phyloP scores from a whole-genome alignment of 2,797 vertebrate genomes.

The Clarias laeviceps region DNA sequence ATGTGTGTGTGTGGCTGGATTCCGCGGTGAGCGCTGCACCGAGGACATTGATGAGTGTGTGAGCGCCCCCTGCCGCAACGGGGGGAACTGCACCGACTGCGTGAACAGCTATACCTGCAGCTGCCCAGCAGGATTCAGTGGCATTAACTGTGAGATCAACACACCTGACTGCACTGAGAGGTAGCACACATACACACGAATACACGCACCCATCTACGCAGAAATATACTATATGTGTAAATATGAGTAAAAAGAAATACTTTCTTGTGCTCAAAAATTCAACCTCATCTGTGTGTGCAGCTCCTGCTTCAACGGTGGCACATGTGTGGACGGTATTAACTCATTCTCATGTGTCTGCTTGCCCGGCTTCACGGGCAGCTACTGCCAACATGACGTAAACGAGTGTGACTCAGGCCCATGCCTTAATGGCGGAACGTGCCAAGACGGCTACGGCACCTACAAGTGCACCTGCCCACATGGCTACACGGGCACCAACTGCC shows the following conservation, averaged over 20 bases:
- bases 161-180: slow-evolving; percentile 97
- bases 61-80: slow-evolving; percentile 90
- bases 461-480: slow-evolving; percentile 93
- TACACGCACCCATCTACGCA: not conserved
- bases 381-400: slow-evolving; percentile 93
- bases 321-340: slow-evolving; percentile 92
- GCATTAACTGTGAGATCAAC: slow-evolving; percentile 95
- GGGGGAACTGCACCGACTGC: slow-evolving; percentile 93
- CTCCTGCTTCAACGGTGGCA: slow-evolving; percentile 94
- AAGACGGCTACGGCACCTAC: slow-evolving; percentile 95
- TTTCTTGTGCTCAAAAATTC: not conserved
- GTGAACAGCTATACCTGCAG: slow-evolving; percentile 95
- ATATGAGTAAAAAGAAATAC: not conserved
- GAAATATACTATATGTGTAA: not conserved
- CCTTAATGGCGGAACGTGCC: slow-evolving; percentile 90
- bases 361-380: slow-evolving; percentile 90
- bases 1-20: slow-evolving; percentile 88
- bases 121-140: slow-evolving; percentile 89
- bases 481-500: slow-evolving; percentile 91
- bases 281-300: slow-evolving; percentile 63
- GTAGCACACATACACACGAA: slow-evolving; percentile 65
- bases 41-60: slow-evolving; percentile 95
- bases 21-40: slow-evolving; percentile 85
- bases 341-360: slow-evolving; percentile 91
- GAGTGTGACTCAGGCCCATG: slow-evolving; percentile 95